Conservation (phyloP, 2,797 vertebrate genomes). For the Saxicola maurus region DNA sequence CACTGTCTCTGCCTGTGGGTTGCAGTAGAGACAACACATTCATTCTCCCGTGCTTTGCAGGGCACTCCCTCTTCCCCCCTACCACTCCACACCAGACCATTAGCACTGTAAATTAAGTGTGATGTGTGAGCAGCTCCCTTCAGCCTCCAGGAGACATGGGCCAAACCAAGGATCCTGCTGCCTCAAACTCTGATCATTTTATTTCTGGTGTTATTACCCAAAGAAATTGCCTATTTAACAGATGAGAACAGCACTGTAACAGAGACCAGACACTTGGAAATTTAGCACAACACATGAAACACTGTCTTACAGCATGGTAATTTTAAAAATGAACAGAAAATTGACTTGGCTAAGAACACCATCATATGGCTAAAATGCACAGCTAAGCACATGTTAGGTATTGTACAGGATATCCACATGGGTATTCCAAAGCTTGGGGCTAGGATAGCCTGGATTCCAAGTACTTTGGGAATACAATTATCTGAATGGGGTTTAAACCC, state of each 20-base stretch:
- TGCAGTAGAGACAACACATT: constrained; percentile 64
- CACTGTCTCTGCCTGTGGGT: constrained; percentile 53
- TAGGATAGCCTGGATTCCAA: background rate
- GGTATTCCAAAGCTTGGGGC: background rate
- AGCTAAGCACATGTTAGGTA: constrained; percentile 12
- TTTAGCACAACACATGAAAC: constrained; percentile 31
- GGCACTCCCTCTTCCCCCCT: constrained; percentile 50
- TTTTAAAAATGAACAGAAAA: constrained; percentile 49
- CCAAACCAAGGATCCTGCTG: constrained; percentile 30
- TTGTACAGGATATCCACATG: background rate
- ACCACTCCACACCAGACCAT: constrained; percentile 32
- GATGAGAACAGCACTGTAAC: constrained; percentile 41
- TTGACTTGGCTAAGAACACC: constrained; percentile 32
- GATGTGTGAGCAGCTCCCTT: background rate
- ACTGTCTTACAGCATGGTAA: constrained; percentile 28
- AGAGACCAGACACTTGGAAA: constrained; percentile 52
- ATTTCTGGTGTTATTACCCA: constrained; percentile 24
- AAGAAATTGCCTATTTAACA: constrained; percentile 52
- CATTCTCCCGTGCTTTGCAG: background rate
- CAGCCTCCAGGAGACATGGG: background rate
- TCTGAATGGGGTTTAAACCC: background rate
- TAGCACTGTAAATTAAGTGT: background rate
- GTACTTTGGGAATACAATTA: background rate
- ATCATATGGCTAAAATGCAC: constrained; percentile 24
- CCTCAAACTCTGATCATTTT: background rate